Percentiles rank a stretch among this genome's conserved stretches.
Evolutionary conservation across 2,888 invertebrate genomes (phyloP).

Genomic region (Bedellia somnulentella): DNA sequence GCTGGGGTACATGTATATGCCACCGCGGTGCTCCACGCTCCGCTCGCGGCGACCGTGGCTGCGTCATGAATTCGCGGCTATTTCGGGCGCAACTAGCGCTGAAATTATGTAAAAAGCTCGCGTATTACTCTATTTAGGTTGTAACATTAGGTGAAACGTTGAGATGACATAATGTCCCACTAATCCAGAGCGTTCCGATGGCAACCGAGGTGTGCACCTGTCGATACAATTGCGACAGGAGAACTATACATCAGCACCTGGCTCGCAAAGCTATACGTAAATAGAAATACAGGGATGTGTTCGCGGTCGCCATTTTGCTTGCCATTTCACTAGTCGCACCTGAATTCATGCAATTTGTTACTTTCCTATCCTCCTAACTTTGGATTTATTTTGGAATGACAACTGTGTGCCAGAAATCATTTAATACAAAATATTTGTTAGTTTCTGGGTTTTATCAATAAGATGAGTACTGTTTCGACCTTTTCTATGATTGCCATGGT

Average conservation of each 20-base stretch:
- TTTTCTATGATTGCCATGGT: no score
- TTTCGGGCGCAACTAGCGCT: slow-evolving; percentile 58
- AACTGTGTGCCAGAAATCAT: no score
- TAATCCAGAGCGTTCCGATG: slow-evolving; percentile 22
- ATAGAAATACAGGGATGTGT: slow-evolving; percentile 60
- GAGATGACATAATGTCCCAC: slow-evolving; percentile 36
- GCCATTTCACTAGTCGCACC: no score
- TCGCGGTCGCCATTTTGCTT: slow-evolving; percentile 59
- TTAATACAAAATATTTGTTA: no score
- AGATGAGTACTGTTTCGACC: no score
- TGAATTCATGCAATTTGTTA: no score
- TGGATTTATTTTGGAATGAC: no score
- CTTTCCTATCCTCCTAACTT: no score
- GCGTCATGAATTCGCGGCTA: slow-evolving; percentile 49
- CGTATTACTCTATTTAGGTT: slow-evolving; percentile 53
- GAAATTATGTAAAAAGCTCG: slow-evolving; percentile 63
- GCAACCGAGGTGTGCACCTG: not conserved
- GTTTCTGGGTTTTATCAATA: no score
- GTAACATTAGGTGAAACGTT: slow-evolving; percentile 47
- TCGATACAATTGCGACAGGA: not conserved
- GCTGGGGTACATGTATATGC: no score
- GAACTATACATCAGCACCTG: slow-evolving; percentile 12
- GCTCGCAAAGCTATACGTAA: slow-evolving; percentile 50
- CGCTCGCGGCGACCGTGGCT: slow-evolving; percentile 25
- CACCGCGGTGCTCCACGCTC: not conserved